A percentile compares a stretch with the other conserved stretches of the same genome.
These are phyloP conservation scores for Lottia gigantea DNA, from an alignment of 2,888 invertebrate genomes.

Conservation along the genomic window DNA sequence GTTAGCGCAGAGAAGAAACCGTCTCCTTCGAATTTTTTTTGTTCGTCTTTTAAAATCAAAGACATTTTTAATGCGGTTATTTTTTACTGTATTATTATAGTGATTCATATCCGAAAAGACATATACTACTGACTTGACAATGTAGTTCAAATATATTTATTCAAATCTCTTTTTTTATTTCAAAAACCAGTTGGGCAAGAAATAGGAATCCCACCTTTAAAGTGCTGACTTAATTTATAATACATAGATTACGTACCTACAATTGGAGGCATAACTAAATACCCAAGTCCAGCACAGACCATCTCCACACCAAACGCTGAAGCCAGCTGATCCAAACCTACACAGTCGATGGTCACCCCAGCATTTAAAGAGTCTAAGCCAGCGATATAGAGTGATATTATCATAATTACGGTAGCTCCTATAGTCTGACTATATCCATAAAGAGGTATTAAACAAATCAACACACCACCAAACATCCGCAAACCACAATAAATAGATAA, in stretches of 20 bases:
- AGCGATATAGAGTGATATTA: constrained; percentile 19
- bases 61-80: no score
- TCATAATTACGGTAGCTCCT: constrained; percentile 10
- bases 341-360: constrained; percentile 22
- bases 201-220: no score
- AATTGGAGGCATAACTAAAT: constrained; percentile 28
- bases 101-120: no score
- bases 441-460: constrained; percentile 9
- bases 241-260: constrained; percentile 20
- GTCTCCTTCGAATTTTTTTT: no score
- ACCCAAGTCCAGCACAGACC: constrained; percentile 30
- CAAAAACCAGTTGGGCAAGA: no score
- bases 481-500: constrained; percentile 23
- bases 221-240: no score
- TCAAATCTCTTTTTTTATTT: no score
- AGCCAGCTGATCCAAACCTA: constrained; percentile 25
- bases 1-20: no score
- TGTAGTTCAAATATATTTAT: no score
- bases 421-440: constrained; percentile 10
- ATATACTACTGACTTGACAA: no score
- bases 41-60: no score
- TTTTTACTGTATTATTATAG: no score
- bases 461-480: not conserved
- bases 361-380: constrained; percentile 24
- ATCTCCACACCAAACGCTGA: constrained; percentile 30